These are phyloP conservation scores for Drosophila pseudoobscura DNA, from an alignment of 1,140 invertebrate genomes.

Conservation along the genomic window DNA sequence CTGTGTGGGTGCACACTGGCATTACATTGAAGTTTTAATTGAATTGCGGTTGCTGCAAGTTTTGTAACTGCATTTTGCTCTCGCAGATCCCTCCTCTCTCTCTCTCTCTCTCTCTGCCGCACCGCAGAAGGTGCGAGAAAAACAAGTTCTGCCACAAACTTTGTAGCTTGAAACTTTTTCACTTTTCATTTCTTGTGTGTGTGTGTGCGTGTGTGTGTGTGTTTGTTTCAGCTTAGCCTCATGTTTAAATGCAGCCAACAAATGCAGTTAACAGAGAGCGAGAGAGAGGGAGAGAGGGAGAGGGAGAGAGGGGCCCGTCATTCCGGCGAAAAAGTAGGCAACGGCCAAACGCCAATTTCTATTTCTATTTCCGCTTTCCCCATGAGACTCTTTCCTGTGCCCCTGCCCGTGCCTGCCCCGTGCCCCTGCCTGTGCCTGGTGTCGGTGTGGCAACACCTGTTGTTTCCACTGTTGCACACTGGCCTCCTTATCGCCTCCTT, in stretches of 20 bases:
- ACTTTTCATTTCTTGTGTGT: conserved; percentile 52
- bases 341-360: conserved; percentile 26
- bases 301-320: conserved; percentile 11
- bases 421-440: conserved; percentile 7
- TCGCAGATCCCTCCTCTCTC: not conserved
- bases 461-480: conserved; percentile 42
- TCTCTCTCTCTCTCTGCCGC: too few species aligned
- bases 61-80: conserved; percentile 71
- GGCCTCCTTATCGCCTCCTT: conserved; percentile 32
- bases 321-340: conserved; percentile 54
- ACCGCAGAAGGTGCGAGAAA: conserved; percentile 62
- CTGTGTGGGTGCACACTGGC: conserved; percentile 36
- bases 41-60: conserved; percentile 79
- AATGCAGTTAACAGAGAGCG: conserved; percentile 13
- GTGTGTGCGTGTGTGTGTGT: conserved; percentile 11
- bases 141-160: conserved; percentile 50
- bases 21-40: conserved; percentile 80
- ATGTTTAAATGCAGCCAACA: conserved; percentile 36
- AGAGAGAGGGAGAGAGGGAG: not conserved
- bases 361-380: conserved; percentile 12
- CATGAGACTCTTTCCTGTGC: too few species aligned
- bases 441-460: conserved; percentile 66
- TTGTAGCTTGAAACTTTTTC: conserved; percentile 70
- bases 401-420: not conserved
- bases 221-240: conserved; percentile 19